Evolutionary conservation across 1,140 invertebrate genomes (phyloP), one percentile per base, ranked within the genome.

Genomic region (Eumeta japonica): DNA sequence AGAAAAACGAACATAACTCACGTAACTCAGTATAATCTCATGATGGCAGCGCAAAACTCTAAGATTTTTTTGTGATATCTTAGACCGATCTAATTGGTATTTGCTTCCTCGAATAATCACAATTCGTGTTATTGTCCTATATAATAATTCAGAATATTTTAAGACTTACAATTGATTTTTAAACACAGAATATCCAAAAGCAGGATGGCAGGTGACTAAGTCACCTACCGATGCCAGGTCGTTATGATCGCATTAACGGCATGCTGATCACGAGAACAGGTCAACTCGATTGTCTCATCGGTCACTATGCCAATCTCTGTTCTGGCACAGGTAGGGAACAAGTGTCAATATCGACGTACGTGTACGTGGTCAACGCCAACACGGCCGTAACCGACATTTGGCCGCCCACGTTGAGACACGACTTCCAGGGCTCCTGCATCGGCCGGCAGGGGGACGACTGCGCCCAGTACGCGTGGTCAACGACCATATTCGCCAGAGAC

Each of bases 401-500:
- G 37, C 58, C 64, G 2, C 80, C 79, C 2, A 71, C 52, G 10
- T 51, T 81, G 1, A 56, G 70, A 5, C 79, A 79, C 43, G 73
- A 54, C 15, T 81, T 79, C 50, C 77, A 80, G 36, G 78, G 78
- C 2, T 74, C 77, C 35, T 83, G 81, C 31, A 44, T 68, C 0
- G 76, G 75, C 0, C 70, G 63, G 40, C 53, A 58, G 28, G 57
- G 52, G 3, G 46, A 67, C 17, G 49, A 65, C 37, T 86, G 84
- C 41, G 65, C 63, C 0, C 78, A 79, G 46, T 71, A 78, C 28
- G 66, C 65, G 24, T 86, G 83, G 83, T 81, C 80, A n/a, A 53
- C 82, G 2, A 80, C 81, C 12, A 59, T 85, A 9, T 72, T 74
- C 1, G 76, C 79, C 2, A 77, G 81, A 43, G 82, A 84, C 47